Conservation (phyloP, 2,113 vertebrate genomes). For the Paramisgurnus dabryanus region DNA sequence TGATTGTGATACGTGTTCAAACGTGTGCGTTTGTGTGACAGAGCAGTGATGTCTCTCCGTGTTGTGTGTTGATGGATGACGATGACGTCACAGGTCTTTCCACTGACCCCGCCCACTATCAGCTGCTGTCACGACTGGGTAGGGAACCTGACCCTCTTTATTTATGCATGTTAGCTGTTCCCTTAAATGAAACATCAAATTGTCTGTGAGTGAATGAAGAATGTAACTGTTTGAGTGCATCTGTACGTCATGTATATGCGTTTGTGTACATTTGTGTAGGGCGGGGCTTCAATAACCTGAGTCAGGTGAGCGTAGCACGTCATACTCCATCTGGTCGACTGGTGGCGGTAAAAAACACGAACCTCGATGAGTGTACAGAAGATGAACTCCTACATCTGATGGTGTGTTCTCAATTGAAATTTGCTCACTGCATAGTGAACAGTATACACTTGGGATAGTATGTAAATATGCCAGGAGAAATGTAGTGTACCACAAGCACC, state of each 20-base stretch:
- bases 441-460: no score
- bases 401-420: constrained; percentile 57
- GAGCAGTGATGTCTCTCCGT: constrained; percentile 79
- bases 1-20: constrained; percentile 31
- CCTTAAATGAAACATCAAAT: neutral
- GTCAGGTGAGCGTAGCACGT: constrained; percentile 86
- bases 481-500: no score
- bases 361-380: constrained; percentile 92
- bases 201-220: neutral
- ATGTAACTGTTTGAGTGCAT: neutral
- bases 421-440: no score
- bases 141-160: constrained; percentile 51
- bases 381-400: constrained; percentile 90
- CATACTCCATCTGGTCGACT: constrained; percentile 86
- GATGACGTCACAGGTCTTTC: constrained; percentile 80
- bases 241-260: neutral
- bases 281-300: constrained; percentile 89
- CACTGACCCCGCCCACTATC: constrained; percentile 85
- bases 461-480: no score
- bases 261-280: constrained; percentile 68
- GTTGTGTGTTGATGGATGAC: constrained; percentile 72
- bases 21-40: constrained; percentile 55
- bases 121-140: constrained; percentile 93
- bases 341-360: constrained; percentile 90
- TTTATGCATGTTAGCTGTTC: neutral